Evolutionary conservation across 2,888 invertebrate species (phyloP).

Genomic region (Ceraclea dissimilis): DNA sequence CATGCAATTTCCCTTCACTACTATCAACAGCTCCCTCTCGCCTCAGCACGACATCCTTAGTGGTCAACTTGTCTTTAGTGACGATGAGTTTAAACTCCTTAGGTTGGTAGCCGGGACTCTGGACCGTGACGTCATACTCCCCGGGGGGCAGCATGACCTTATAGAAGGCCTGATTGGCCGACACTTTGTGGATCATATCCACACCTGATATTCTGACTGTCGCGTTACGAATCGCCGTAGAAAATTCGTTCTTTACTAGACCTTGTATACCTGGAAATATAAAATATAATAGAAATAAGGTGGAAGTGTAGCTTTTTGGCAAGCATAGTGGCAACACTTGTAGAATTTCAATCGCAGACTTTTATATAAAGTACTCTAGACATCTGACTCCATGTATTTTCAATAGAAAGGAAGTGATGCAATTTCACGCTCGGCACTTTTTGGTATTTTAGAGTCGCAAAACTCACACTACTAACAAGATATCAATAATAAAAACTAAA

Average conservation of each 20-base stretch:
- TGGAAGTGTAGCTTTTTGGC: too few species aligned
- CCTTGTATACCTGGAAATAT: conserved; percentile 56
- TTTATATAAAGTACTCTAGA: too few species aligned
- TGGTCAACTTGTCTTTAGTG: conserved; percentile 29
- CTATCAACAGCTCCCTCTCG: conserved; percentile 1
- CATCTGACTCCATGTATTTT: too few species aligned
- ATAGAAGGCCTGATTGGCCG: conserved; percentile 63
- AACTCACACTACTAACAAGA: too few species aligned
- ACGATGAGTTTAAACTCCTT: conserved; percentile 40
- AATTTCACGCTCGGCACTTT: too few species aligned
- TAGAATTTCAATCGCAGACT: too few species aligned
- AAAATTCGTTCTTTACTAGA: conserved; percentile 56
- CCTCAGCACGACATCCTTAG: conserved; percentile 9
- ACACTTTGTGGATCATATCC: conserved; percentile 51
- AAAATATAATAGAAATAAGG: neutral
- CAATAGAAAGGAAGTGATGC: too few species aligned
- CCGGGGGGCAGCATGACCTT: conserved; percentile 65
- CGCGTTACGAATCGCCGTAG: conserved; percentile 63
- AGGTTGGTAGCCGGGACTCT: conserved; percentile 53
- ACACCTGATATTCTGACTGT: conserved; percentile 57
- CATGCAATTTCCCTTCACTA: neutral
- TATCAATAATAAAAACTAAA: too few species aligned
- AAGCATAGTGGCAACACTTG: too few species aligned
- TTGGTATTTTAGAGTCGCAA: too few species aligned
- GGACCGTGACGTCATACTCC: conserved; percentile 53